Conservation (phyloP, 2,888 invertebrate genomes). For the Lasioglossum lativentre region DNA sequence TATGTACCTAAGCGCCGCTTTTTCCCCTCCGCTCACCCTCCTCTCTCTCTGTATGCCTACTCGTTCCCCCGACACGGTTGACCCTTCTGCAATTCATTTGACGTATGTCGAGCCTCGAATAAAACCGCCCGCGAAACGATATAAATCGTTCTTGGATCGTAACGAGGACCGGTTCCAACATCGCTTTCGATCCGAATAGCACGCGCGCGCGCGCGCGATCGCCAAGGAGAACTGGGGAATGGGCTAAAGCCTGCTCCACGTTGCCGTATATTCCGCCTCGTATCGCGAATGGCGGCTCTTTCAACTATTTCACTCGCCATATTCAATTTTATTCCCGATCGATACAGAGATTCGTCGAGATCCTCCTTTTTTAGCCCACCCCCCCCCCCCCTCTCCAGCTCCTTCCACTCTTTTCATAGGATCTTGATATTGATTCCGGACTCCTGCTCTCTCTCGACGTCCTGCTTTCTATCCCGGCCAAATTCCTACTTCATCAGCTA, state of each 20-base stretch:
- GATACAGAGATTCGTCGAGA: constrained; percentile 5
- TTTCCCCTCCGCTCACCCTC: constrained; percentile 4
- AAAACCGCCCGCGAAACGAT: constrained; percentile 42
- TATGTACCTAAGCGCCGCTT: constrained; percentile 49
- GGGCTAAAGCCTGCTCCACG: background rate
- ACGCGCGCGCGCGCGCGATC: too few relatives aligned
- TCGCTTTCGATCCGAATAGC: constrained; percentile 14
- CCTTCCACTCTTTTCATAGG: background rate
- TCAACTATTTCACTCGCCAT: constrained; percentile 10
- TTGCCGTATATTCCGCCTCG: background rate
- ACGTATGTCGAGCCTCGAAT: constrained; percentile 65
- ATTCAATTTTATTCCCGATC: constrained; percentile 4
- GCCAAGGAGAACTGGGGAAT: background rate
- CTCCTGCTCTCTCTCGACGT: background rate
- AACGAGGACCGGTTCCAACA: constrained; percentile 36
- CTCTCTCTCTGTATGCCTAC: background rate
- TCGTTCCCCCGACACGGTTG: constrained; percentile 8
- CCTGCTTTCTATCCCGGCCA: background rate
- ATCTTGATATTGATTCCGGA: background rate
- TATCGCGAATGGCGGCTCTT: constrained; percentile 8
- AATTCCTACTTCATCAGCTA: background rate
- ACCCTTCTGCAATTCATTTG: constrained; percentile 67
- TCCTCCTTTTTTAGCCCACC: background rate
- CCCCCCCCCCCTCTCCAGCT: background rate
- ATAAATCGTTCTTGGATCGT: constrained; percentile 44